Base-by-base conservation (phyloP, 1,140 invertebrate genomes). In the Ditylenchus dipsaci region DNA sequence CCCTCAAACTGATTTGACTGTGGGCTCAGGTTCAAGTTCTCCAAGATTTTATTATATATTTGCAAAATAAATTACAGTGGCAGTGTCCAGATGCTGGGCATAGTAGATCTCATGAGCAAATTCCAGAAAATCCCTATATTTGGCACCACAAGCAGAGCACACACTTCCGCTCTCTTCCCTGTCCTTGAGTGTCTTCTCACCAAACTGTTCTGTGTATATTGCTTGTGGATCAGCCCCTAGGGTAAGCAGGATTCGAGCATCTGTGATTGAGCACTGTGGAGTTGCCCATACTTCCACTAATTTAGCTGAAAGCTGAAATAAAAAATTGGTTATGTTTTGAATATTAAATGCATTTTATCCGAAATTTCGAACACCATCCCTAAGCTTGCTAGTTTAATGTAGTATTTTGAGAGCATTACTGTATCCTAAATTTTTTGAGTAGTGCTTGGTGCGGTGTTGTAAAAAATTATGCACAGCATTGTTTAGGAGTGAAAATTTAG, bases 261-360 rank as follows among this genome's bases (percentile, higher is more conserved):
- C 77, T 21, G 77, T 78, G 38, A 79, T 79, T 1, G 78, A 74
- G 26, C 72, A 71, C 53, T 80, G 70, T 9, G 77, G 77, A 29
- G 66, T 45, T 53, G 71, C 70, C 77, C 77, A 79, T 8, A 73
- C 49, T 33, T 79, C 78, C 9, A 63, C 19, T 23, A 79, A 64
- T 47, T 75, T 76, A 45, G 71, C 30, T 27, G 71, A 57, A 33
- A 80, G 53, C 77, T 79, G 63, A 69, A 76, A 33, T 17, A 63
- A 38, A 38, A 11, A 11, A n/a, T n/a, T n/a, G n/a, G n/a, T n/a
- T n/a, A n/a, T n/a, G n/a, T n/a, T n/a, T n/a, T n/a, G n/a, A n/a
- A n/a, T n/a, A n/a, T n/a, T n/a, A n/a, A n/a, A n/a, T n/a, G n/a
- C n/a, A n/a, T n/a, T n/a, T n/a, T n/a, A n/a, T n/a, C n/a, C n/a